Conservation (phyloP, 2,888 invertebrate species). For the Frankliniella intonsa region DNA sequence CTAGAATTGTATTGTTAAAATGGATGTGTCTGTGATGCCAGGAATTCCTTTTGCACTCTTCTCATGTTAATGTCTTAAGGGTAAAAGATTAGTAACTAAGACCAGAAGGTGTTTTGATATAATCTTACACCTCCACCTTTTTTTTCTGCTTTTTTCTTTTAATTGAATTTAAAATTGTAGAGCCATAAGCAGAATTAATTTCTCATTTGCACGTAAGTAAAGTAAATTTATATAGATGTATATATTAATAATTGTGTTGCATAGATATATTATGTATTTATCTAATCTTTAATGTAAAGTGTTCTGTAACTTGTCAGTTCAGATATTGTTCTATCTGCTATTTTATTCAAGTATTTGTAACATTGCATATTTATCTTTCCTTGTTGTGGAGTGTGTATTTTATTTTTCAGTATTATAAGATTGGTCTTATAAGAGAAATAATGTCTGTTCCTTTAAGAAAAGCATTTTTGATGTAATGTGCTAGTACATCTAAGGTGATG, state of each 20-base stretch:
- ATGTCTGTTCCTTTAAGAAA: not conserved
- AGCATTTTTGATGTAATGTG: not conserved
- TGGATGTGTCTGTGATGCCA: slow-evolving; percentile 4
- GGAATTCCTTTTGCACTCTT: not conserved
- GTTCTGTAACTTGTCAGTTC: not conserved
- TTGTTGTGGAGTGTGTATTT: not conserved
- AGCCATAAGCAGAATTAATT: not conserved
- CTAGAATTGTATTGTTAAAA: not conserved
- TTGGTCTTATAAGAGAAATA: not conserved
- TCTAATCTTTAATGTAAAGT: not conserved
- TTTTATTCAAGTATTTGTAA: not conserved
- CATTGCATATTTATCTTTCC: not conserved
- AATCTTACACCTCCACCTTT: not conserved
- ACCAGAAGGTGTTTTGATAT: too few species aligned
- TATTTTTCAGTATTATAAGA: not conserved
- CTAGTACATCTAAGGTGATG: too few species aligned
- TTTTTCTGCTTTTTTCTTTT: not conserved
- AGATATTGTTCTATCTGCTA: not conserved
- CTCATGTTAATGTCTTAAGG: not conserved
- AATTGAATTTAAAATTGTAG: not conserved
- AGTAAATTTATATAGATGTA: not conserved
- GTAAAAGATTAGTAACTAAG: not conserved
- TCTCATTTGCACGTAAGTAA: not conserved
- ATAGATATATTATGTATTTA: not conserved
- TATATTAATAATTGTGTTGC: not conserved